phyloP scores from a whole-genome alignment of 2,888 invertebrate species.

The Icerya purchasi region DNA sequence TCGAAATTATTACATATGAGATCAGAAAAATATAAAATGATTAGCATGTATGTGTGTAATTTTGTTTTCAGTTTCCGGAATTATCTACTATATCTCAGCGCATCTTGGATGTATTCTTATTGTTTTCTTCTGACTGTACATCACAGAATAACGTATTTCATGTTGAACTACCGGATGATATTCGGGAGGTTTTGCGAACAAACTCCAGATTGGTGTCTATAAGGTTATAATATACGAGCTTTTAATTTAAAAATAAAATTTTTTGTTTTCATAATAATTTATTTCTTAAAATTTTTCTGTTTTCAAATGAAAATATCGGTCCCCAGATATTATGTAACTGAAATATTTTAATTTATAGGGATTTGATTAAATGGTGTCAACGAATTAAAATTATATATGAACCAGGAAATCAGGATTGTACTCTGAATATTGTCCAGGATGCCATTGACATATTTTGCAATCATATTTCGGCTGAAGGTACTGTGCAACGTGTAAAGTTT shows the following conservation, averaged over 20 bases:
- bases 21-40: not conserved
- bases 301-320: not conserved
- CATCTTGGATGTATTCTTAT: conserved; percentile 62
- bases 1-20: too few relatives aligned
- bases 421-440: conserved; percentile 57
- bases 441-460: conserved; percentile 80
- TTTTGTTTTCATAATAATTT: not conserved
- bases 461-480: conserved; percentile 36
- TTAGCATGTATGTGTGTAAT: not conserved
- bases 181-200: conserved; percentile 26
- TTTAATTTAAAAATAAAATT: not conserved
- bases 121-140: conserved; percentile 36
- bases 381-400: conserved; percentile 53
- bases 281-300: not conserved
- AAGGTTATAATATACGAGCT: conserved; percentile 12
- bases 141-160: not conserved
- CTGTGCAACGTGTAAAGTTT: not conserved
- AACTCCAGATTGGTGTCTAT: conserved; percentile 47
- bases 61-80: conserved; percentile 35
- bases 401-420: conserved; percentile 43
- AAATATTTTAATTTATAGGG: conserved; percentile 32
- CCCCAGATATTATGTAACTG: too few relatives aligned
- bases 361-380: conserved; percentile 77
- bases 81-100: conserved; percentile 48
- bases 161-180: conserved; percentile 3